A percentile compares a stretch with the other conserved stretches of the same genome.
phyloP scores from a whole-genome alignment of 2,888 invertebrate species.

The Morpho deidamia region DNA sequence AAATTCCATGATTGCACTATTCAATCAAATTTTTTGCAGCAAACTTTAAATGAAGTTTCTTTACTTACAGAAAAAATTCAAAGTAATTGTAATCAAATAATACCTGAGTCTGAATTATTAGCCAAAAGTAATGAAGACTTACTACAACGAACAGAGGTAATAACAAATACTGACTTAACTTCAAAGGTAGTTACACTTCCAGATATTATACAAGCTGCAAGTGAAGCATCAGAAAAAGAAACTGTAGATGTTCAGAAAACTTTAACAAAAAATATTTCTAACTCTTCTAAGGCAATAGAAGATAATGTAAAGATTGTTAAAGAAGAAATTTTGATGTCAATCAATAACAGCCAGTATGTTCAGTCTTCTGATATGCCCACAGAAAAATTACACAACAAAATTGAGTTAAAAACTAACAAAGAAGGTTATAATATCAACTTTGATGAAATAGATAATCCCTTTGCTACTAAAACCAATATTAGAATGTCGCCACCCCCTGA shows the following conservation, averaged over 20 bases:
- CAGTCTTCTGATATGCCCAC: no score
- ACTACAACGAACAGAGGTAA: no score
- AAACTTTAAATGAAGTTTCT: not conserved
- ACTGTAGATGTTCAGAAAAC: not conserved
- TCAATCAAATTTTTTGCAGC: no score
- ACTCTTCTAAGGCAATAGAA: not conserved
- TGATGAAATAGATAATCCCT: conserved; percentile 62
- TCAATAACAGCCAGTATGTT: conserved; percentile 3
- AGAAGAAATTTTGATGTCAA: conserved; percentile 1
- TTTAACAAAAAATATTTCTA: not conserved
- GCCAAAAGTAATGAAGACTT: no score
- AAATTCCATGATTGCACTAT: not conserved
- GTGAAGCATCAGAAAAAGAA: not conserved
- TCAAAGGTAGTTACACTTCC: not conserved
- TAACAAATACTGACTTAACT: not conserved
- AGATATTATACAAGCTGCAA: not conserved
- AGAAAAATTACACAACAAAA: not conserved
- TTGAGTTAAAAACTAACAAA: conserved; percentile 48
- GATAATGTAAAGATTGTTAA: not conserved
- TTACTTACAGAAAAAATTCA: no score
- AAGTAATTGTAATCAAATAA: no score
- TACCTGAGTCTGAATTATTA: no score
- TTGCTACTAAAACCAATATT: conserved; percentile 58
- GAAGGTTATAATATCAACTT: conserved; percentile 64
- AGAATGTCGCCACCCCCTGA: conserved; percentile 44